A percentile compares a stretch with the other conserved stretches of the same genome.
Conservation (phyloP, 2,888 invertebrate species). For the Gonocerus acuteangulatus region DNA sequence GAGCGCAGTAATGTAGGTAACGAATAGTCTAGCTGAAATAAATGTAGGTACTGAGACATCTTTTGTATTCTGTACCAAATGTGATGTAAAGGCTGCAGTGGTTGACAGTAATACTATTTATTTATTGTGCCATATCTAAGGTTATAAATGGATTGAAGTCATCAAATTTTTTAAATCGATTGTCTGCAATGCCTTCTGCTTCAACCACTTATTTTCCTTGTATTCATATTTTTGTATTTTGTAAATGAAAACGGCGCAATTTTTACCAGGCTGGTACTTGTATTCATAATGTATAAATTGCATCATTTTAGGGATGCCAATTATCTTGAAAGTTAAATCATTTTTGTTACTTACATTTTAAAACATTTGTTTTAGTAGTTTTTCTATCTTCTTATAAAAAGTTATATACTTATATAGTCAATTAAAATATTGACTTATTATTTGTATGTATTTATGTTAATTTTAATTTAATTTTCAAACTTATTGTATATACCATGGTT, state of each 20-base stretch:
- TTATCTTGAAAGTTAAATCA: slow-evolving; percentile 7
- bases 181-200: slow-evolving; percentile 16
- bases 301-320: slow-evolving; percentile 19
- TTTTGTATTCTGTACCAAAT: slow-evolving; percentile 1
- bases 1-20: too few species aligned
- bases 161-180: not conserved
- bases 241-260: slow-evolving; percentile 24
- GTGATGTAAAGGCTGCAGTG: slow-evolving; percentile 18
- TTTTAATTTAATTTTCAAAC: slow-evolving; percentile 13
- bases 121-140: slow-evolving; percentile 11
- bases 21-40: not conserved
- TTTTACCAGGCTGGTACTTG: slow-evolving; percentile 25
- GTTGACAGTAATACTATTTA: slow-evolving; percentile 4
- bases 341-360: slow-evolving; percentile 8
- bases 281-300: slow-evolving; percentile 25
- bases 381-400: slow-evolving; percentile 8
- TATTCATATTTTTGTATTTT: slow-evolving; percentile 22
- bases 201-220: slow-evolving; percentile 22
- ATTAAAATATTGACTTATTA: slow-evolving; percentile 20
- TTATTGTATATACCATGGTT: slow-evolving; percentile 22
- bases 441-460: slow-evolving; percentile 14
- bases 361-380: not conserved
- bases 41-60: not conserved
- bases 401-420: slow-evolving; percentile 11
- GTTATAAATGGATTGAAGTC: slow-evolving; percentile 2